Evolutionary conservation across 2,888 invertebrate species (phyloP), one percentile per base, ranked within the genome.

Genomic region (Andricus curvator): DNA sequence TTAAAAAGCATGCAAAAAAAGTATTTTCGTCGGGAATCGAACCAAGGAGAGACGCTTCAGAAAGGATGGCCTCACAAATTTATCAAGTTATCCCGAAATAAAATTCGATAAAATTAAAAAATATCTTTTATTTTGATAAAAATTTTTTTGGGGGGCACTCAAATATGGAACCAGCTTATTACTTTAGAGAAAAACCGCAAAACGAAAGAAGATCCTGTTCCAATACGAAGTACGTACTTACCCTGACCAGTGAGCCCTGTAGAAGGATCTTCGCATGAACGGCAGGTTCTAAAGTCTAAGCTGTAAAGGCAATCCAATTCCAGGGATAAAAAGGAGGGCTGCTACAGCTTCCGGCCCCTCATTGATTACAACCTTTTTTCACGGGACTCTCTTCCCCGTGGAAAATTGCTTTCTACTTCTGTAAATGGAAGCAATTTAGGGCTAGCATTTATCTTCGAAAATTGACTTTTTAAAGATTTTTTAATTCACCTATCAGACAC

Each of bases 321-420:
- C 74, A 22, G 74, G 74, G 74, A 74, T 74, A 74, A 74, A 74
- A 74, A 74, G 74, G 56, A 74, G 74, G 56, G 37, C 74, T 74
- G 33, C 33, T 74, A 20, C 74, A 51, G 74, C 74, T 74, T 74
- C 56, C 74, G 74, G 74, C 13, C 74, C 68, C 74, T 74, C 74
- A 74, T 74, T 74, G 74, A 74, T 74, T 74, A 74, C 74, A 74
- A 74, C 74, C 74, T 74, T 74, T 74, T 74, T 74, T 74, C 74
- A 74, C 29, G 33, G 74, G 74, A 74, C 56, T 74, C 56, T 74
- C 56, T 74, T 37, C 56, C 20, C 56, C 74, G 33, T 33, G 22
- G 74, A 74, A 74, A 74, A 74, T 74, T 74, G 74, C 74, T 74
- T 74, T 74, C 56, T 33, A 74, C 74, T 74, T 74, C 33, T 74